Conservation (phyloP, 1,140 invertebrate species). For the Lordiphosa collinella region DNA sequence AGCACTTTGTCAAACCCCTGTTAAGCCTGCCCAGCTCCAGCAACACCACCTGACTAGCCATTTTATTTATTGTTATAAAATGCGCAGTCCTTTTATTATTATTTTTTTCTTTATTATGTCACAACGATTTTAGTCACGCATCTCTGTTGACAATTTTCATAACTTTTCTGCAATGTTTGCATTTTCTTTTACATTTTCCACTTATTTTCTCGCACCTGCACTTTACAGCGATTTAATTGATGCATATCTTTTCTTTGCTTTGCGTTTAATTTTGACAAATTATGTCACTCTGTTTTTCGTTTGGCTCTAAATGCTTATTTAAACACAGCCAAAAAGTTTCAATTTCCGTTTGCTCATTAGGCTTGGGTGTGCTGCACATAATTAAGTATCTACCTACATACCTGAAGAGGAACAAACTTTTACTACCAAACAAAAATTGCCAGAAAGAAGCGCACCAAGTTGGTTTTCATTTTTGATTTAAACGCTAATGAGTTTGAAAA, state of each 20-base stretch:
- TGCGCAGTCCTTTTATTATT: constrained; percentile 24
- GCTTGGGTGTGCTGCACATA: constrained; percentile 19
- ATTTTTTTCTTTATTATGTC: constrained; percentile 42
- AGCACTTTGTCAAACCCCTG: constrained; percentile 10
- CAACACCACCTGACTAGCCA: background rate
- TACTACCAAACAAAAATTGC: background rate
- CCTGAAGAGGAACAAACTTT: constrained; percentile 3
- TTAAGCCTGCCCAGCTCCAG: too few relatives aligned
- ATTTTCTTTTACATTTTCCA: constrained; percentile 9
- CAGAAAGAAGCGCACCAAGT: constrained; percentile 1
- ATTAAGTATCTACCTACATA: constrained; percentile 34
- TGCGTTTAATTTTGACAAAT: constrained; percentile 30
- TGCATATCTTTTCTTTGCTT: background rate
- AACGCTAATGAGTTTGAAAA: constrained; percentile 60
- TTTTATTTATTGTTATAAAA: constrained; percentile 51
- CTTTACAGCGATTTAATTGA: constrained; percentile 22
- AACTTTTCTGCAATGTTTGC: constrained; percentile 22
- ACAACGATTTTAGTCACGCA: constrained; percentile 65
- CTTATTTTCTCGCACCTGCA: constrained; percentile 22
- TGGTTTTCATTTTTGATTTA: constrained; percentile 25
- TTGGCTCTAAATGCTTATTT: constrained; percentile 39
- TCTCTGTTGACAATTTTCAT: constrained; percentile 41
- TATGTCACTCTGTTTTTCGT: constrained; percentile 48
- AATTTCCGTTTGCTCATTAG: constrained; percentile 66
- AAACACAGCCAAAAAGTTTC: constrained; percentile 53